phyloP scores from a whole-genome alignment of 2,888 invertebrate species.

The Lacanobia wlatinum region DNA sequence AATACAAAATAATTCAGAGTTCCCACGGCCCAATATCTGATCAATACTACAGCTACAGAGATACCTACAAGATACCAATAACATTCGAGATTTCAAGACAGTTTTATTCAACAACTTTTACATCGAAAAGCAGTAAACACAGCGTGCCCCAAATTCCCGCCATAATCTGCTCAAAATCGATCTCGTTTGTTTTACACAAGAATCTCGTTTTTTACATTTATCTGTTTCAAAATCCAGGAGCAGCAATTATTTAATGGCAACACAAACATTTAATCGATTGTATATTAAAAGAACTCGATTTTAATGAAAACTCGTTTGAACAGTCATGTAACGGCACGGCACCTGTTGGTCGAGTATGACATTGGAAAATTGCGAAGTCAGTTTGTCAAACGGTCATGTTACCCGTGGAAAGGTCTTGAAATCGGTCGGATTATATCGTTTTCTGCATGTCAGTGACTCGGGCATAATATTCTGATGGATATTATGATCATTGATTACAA shows the following conservation, averaged over 20 bases:
- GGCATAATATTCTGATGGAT: slow-evolving; percentile 48
- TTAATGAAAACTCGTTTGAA: slow-evolving; percentile 73
- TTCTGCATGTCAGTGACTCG: slow-evolving; percentile 70
- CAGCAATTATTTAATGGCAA: slow-evolving; percentile 47
- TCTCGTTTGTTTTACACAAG: slow-evolving; percentile 47
- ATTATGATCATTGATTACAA: slow-evolving; percentile 69
- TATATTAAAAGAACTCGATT: slow-evolving; percentile 64
- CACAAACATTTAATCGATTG: slow-evolving; percentile 46
- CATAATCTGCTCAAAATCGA: slow-evolving; percentile 38
- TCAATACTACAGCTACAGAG: not conserved
- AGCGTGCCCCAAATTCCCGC: slow-evolving; percentile 38
- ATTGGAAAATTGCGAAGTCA: slow-evolving; percentile 58
- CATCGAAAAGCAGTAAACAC: slow-evolving; percentile 26
- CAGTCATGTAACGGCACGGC: slow-evolving; percentile 75
- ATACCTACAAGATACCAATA: not conserved
- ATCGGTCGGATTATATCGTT: slow-evolving; percentile 48
- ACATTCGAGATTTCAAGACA: not conserved
- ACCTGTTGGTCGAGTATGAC: slow-evolving; percentile 75
- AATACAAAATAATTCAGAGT: not conserved
- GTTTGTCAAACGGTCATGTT: no score
- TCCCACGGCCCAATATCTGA: slow-evolving; percentile 23
- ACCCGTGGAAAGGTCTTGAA: slow-evolving; percentile 23
- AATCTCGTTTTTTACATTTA: slow-evolving; percentile 36
- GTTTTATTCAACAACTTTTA: slow-evolving; percentile 25
- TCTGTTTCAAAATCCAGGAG: slow-evolving; percentile 50